A percentile compares a stretch with the other conserved stretches of the same genome.
Evolutionary conservation across 2,797 vertebrate species (phyloP).

Genomic region (Rhinella marina): DNA sequence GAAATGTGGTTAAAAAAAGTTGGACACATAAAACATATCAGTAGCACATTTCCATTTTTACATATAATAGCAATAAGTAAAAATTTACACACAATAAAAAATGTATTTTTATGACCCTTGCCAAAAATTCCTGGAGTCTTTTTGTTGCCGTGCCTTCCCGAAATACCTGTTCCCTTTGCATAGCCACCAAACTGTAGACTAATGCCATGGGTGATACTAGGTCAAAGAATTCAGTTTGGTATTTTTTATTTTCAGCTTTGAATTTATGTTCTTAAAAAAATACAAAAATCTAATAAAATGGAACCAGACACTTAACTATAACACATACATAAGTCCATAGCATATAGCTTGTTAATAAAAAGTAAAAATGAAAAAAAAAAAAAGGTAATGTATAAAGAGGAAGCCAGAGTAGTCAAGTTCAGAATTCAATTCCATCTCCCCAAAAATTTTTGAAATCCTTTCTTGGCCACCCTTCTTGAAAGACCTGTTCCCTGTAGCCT

Average conservation of each 20-base stretch:
- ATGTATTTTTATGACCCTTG: not conserved
- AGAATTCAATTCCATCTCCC: conserved; percentile 59
- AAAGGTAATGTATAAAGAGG: not conserved
- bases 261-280: not conserved
- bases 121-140: not conserved
- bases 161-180: not conserved
- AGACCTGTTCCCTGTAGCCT: too few species aligned
- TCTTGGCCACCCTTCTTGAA: too few species aligned
- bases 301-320: not conserved
- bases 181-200: not conserved
- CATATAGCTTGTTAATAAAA: not conserved
- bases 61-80: not conserved
- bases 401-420: conserved; percentile 25
- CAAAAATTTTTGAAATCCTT: not conserved
- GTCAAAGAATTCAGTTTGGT: not conserved
- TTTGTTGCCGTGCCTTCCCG: not conserved
- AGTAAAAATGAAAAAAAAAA: not conserved
- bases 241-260: not conserved
- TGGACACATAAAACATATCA: not conserved
- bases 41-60: not conserved
- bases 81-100: not conserved
- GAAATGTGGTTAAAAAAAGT: not conserved
- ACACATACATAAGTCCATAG: not conserved
- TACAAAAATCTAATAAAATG: not conserved
- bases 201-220: not conserved